Conservation (phyloP, 2,888 invertebrate species). For the Habroteleia sp. region DNA sequence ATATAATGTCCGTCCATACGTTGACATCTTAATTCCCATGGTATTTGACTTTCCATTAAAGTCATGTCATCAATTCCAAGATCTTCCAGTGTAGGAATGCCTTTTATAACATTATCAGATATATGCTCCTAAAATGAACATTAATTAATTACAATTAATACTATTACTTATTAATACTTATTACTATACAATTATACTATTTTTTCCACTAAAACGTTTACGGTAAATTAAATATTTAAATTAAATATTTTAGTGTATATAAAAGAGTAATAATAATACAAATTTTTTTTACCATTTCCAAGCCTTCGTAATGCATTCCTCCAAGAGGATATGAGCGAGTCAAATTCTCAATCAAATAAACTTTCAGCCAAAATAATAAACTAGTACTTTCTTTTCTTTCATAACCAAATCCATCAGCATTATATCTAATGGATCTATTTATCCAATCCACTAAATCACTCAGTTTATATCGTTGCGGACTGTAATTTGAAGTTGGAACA, state of each 20-base stretch:
- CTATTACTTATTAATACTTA: background rate
- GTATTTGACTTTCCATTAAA: constrained; percentile 89
- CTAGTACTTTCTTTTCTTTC: constrained; percentile 85
- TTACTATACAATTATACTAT: too few species aligned
- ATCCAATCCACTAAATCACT: constrained; percentile 93
- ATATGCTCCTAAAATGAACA: constrained; percentile 89
- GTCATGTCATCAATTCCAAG: constrained; percentile 89
- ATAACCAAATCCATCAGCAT: constrained; percentile 86
- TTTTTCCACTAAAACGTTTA: too few species aligned
- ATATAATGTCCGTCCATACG: constrained; percentile 87
- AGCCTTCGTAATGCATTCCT: constrained; percentile 88
- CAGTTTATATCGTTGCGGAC: constrained; percentile 90
- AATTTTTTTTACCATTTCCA: constrained; percentile 85
- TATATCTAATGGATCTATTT: constrained; percentile 87
- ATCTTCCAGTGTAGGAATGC: constrained; percentile 91
- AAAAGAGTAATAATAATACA: too few species aligned
- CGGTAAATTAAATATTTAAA: too few species aligned
- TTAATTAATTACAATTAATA: too few species aligned
- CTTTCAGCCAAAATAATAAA: constrained; percentile 86
- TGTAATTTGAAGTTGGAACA: constrained; percentile 77
- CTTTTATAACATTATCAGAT: constrained; percentile 85
- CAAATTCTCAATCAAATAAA: constrained; percentile 83
- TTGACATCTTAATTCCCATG: constrained; percentile 90
- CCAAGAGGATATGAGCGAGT: constrained; percentile 83
- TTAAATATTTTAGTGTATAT: background rate